phyloP scores from a whole-genome alignment of 2,888 invertebrate species.

The Petrolisthes cinctipes region DNA sequence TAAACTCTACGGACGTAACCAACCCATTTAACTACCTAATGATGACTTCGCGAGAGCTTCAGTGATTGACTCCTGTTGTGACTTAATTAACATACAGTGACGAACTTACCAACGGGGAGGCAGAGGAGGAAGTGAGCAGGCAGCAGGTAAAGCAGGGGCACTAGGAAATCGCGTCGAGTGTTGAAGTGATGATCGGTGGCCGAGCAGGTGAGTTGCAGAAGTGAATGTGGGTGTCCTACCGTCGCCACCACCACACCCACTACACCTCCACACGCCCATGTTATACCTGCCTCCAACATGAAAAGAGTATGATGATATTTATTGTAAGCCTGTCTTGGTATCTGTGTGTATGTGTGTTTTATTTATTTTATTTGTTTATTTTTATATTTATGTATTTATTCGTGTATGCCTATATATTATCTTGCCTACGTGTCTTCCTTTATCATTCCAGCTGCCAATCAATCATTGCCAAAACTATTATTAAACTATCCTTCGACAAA shows the following conservation, averaged over 20 bases:
- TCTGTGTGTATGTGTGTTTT: no score
- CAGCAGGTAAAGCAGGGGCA: neutral
- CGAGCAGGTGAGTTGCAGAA: neutral
- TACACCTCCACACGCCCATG: slow-evolving; percentile 5
- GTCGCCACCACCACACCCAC: neutral
- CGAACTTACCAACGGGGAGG: slow-evolving; percentile 3
- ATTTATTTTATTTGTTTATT: no score
- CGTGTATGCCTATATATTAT: no score
- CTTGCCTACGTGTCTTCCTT: no score
- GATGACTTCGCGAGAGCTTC: neutral
- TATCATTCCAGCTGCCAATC: no score
- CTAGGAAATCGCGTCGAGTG: neutral
- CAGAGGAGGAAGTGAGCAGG: neutral
- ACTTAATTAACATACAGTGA: neutral
- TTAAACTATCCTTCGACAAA: no score
- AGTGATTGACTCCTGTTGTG: neutral
- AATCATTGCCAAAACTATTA: no score
- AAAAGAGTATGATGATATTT: no score
- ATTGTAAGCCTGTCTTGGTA: no score
- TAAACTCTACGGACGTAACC: no score
- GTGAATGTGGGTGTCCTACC: neutral
- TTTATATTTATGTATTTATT: no score
- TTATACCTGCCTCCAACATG: neutral
- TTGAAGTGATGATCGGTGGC: neutral
- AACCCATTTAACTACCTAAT: no score